Conservation (phyloP, 1,140 invertebrate species). For the Lasioglossum baleicum region DNA sequence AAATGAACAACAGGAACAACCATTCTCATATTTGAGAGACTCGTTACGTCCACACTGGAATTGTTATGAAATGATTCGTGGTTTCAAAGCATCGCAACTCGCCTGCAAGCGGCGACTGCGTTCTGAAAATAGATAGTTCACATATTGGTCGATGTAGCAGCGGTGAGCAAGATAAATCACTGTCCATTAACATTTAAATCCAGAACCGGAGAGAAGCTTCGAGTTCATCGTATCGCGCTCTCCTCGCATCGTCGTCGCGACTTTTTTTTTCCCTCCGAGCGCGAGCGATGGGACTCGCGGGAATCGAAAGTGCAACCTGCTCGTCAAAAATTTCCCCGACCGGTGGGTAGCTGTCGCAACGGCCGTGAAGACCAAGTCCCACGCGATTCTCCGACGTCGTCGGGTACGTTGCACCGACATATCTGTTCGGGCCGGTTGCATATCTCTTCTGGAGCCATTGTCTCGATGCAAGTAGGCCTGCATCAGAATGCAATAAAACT, state of each 20-base stretch:
- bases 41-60: too few relatives aligned
- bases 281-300: background rate
- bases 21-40: too few relatives aligned
- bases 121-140: background rate
- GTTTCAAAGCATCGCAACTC: too few relatives aligned
- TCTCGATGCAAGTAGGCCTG: slow-evolving; percentile 56
- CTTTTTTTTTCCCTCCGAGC: slow-evolving; percentile 18
- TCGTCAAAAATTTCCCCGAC: slow-evolving; percentile 53
- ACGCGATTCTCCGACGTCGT: slow-evolving; percentile 38
- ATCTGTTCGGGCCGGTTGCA: slow-evolving; percentile 54
- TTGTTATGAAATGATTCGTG: too few relatives aligned
- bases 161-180: background rate
- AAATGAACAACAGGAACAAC: too few relatives aligned
- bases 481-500: slow-evolving; percentile 59
- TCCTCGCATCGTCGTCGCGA: background rate
- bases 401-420: slow-evolving; percentile 55
- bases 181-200: background rate
- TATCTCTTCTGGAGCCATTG: slow-evolving; percentile 52
- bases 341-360: slow-evolving; percentile 54
- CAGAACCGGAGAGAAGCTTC: background rate
- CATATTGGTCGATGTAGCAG: background rate
- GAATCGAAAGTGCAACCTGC: slow-evolving; percentile 47
- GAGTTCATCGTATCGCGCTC: background rate
- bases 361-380: slow-evolving; percentile 56
- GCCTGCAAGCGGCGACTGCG: too few relatives aligned